Evolutionary conservation across 2,113 vertebrate species (phyloP).

Genomic region (Conger conger): DNA sequence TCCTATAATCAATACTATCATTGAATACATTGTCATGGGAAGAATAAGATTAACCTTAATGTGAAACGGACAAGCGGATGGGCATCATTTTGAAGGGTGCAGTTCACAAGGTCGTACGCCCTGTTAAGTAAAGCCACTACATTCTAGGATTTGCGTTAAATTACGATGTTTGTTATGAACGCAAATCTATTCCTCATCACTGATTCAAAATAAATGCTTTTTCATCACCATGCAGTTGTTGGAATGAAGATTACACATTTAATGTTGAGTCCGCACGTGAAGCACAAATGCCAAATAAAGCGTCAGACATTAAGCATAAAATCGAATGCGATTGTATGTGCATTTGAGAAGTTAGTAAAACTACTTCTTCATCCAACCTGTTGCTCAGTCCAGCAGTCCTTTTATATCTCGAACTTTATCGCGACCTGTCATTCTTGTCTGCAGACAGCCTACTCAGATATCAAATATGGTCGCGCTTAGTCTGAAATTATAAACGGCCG

Average conservation of each 20-base stretch:
- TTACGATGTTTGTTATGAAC: background rate
- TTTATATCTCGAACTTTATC: slow-evolving; percentile 20
- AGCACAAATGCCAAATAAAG: background rate
- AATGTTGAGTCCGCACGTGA: background rate
- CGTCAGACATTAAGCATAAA: background rate
- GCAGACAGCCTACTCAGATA: background rate
- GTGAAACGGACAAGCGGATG: slow-evolving; percentile 1
- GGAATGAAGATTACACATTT: background rate
- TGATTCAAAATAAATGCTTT: background rate
- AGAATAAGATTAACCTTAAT: slow-evolving; percentile 15
- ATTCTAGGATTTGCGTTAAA: background rate
- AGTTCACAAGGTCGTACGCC: slow-evolving; percentile 15
- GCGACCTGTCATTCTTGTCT: slow-evolving; percentile 15
- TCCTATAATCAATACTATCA: slow-evolving; percentile 17
- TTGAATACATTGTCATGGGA: slow-evolving; percentile 2
- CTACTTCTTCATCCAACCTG: slow-evolving; percentile 19
- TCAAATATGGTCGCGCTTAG: background rate
- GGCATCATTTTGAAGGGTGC: background rate
- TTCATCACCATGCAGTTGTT: background rate
- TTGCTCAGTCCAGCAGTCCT: slow-evolving; percentile 22
- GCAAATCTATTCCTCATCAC: background rate
- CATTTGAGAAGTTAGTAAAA: background rate
- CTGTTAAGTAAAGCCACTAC: background rate
- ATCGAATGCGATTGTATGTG: background rate
- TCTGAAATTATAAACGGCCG: background rate